Evolutionary conservation across 2,888 invertebrate genomes (phyloP).

Genomic region (Dendrolimus houi): DNA sequence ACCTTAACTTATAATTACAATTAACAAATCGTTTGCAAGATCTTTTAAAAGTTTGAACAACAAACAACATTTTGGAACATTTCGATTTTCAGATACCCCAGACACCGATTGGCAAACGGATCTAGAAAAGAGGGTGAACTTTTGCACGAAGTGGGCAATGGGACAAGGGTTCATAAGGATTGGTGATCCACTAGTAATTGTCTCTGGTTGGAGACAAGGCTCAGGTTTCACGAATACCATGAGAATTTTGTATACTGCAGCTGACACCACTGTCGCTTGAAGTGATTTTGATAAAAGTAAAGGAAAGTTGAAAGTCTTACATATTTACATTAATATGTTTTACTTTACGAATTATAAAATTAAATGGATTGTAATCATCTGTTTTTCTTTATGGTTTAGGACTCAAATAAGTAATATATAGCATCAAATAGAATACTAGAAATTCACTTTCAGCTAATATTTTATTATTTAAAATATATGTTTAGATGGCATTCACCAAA

Average conservation of each 20-base stretch:
- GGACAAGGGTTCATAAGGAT: constrained; percentile 78
- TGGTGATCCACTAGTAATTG: constrained; percentile 82
- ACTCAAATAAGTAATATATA: not conserved
- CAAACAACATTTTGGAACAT: not conserved
- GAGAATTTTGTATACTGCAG: constrained; percentile 74
- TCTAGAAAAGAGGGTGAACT: constrained; percentile 76
- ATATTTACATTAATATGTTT: too few relatives aligned
- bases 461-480: too few relatives aligned
- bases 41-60: too few relatives aligned
- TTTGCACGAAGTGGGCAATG: constrained; percentile 78
- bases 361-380: not conserved
- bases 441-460: too few relatives aligned
- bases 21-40: too few relatives aligned
- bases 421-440: too few relatives aligned
- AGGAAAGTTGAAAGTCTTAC: too few relatives aligned
- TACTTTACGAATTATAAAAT: too few relatives aligned
- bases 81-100: constrained; percentile 38
- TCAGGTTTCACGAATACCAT: constrained; percentile 83
- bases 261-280: constrained; percentile 25
- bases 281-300: not conserved
- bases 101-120: constrained; percentile 76
- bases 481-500: too few relatives aligned
- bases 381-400: constrained; percentile 4
- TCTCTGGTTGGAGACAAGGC: constrained; percentile 83
- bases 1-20: too few relatives aligned